A percentile compares a stretch with the other conserved stretches of the same genome.
Evolutionary conservation across 2,888 invertebrate genomes (phyloP).

Genomic region (Plutella xylostella): DNA sequence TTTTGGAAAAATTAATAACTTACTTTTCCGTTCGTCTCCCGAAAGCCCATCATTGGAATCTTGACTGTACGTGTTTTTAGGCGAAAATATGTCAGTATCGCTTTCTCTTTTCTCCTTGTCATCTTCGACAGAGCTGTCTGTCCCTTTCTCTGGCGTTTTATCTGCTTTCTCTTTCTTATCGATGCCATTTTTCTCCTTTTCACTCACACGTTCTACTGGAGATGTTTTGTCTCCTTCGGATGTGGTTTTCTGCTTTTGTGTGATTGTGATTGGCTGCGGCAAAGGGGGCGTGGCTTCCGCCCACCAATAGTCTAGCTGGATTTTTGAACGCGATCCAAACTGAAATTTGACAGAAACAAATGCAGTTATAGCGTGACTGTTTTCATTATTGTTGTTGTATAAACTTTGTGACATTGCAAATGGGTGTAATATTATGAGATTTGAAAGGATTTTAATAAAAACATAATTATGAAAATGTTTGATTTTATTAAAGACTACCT

Average conservation of each 20-base stretch:
- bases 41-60: slow-evolving; percentile 61
- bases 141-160: slow-evolving; percentile 32
- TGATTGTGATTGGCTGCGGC: slow-evolving; percentile 24
- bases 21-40: slow-evolving; percentile 55
- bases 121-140: slow-evolving; percentile 40
- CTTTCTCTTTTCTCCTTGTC: slow-evolving; percentile 39
- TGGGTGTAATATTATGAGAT: too few relatives aligned
- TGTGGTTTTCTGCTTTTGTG: slow-evolving; percentile 7
- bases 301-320: slow-evolving; percentile 87
- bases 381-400: too few relatives aligned
- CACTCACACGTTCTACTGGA: slow-evolving; percentile 14
- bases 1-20: too few relatives aligned
- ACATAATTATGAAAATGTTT: too few relatives aligned
- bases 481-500: too few relatives aligned
- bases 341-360: slow-evolving; percentile 27
- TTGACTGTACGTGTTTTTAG: slow-evolving; percentile 47
- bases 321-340: slow-evolving; percentile 80
- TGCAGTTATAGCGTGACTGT: too few relatives aligned
- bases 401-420: too few relatives aligned
- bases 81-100: slow-evolving; percentile 49
- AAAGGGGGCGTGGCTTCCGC: slow-evolving; percentile 63
- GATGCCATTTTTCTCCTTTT: slow-evolving; percentile 23
- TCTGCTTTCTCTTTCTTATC: slow-evolving; percentile 25
- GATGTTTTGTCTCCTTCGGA: slow-evolving; percentile 21
- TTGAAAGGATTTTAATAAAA: too few relatives aligned